Evolutionary conservation across 2,888 invertebrate species (phyloP), one percentile per base, ranked within the genome.

Genomic region (Drosophila kambysellisi): DNA sequence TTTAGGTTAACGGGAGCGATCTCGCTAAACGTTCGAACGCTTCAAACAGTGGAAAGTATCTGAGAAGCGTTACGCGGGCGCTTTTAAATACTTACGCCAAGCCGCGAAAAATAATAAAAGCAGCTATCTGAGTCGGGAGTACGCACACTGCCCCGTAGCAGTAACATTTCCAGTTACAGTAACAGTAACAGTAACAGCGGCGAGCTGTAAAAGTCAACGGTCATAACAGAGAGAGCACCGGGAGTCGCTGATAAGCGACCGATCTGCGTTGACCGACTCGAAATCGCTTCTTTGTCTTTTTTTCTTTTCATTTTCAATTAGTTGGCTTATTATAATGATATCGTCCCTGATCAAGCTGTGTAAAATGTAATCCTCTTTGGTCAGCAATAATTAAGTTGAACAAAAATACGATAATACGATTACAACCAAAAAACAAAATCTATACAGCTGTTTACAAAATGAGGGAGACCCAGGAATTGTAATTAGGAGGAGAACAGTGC

Each of bases 11-110:
- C 66, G 76, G 61, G 72, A 79, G 75, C 69, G 69, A 59, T 74
- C 71, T 69, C 62, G 76, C 54, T 58, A 60, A 74, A 86, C 79
- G 88, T 90, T 84, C 81, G 79, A 79, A 81, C 89, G 90, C 90
- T 89, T 70, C 82, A 81, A 89, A 83, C 82, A 73, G 79, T 79
- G 85, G 80, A 90, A 85, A 83, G 90, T 89, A 89, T 91, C 90
- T 90, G 88, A 84, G 76, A 73, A 72, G 76, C 73, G 70, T 76
- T 73, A 72, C 78, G 81, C 84, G 73, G 65, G 78, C 80, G 88
- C 86, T 89, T 82, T 79, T 88, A 89, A 89, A 89, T 88, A 89
- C 69, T 41, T 54, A 48, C 74, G 62, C 63, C 70, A 54, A 59
- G 62, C 57, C 64, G 53, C 25, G 57, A 74, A 72, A 76, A 76